These are phyloP conservation scores for Diabrotica undecimpunctata DNA, from an alignment of 1,140 invertebrate species.

Conservation along the genomic window DNA sequence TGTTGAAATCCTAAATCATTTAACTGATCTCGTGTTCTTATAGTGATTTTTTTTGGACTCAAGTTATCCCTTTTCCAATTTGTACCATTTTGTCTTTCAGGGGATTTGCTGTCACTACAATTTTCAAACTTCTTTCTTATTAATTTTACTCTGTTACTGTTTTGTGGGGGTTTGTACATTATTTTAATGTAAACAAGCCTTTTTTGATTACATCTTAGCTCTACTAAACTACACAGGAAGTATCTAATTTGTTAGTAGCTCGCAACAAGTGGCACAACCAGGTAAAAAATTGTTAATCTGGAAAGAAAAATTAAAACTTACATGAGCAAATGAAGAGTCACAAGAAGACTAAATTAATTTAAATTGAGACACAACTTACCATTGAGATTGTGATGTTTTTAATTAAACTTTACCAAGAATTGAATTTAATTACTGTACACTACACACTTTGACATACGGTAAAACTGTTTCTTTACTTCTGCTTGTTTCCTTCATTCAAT, in stretches of 20 bases:
- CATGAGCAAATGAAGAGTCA: background rate
- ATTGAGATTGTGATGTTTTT: conserved; percentile 5
- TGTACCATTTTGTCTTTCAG: conserved; percentile 13
- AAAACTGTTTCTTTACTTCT: background rate
- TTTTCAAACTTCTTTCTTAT: conserved; percentile 45
- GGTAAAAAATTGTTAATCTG: conserved; percentile 12
- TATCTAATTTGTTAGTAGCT: conserved; percentile 17
- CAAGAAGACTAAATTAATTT: conserved; percentile 8
- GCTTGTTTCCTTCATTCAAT: background rate
- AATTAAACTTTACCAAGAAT: conserved; percentile 7
- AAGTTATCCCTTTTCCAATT: conserved; percentile 22
- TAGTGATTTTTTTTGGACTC: background rate
- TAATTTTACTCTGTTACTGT: conserved; percentile 43
- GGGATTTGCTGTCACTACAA: conserved; percentile 27
- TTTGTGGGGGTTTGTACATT: conserved; percentile 43
- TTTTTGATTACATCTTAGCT: conserved; percentile 12
- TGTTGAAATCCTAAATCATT: too few relatives aligned
- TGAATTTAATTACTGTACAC: conserved; percentile 12
- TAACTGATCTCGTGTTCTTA: too few relatives aligned
- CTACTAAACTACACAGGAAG: conserved; percentile 13
- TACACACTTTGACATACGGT: background rate
- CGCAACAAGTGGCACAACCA: conserved; percentile 20
- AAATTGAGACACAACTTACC: conserved; percentile 17
- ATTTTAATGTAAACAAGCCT: conserved; percentile 10
- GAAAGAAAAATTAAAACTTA: conserved; percentile 20